A percentile compares a stretch with the other conserved stretches of the same genome.
These are phyloP conservation scores for Pseudorhiza aurosa DNA, from an alignment of 30 jellyfish, hydroid and myxozoan species.

Conservation along the genomic window DNA sequence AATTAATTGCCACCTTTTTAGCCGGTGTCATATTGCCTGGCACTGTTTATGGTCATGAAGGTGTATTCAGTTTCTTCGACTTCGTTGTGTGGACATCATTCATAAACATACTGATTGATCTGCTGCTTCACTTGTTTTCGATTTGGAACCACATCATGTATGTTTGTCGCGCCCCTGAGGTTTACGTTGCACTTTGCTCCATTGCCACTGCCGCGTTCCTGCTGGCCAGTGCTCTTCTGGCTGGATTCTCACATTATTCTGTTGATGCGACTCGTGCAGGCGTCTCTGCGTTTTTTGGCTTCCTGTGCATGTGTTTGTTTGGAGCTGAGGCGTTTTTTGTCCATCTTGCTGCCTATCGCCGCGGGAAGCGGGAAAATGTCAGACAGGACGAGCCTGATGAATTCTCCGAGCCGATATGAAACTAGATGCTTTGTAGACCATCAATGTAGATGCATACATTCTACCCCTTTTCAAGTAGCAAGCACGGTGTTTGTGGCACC, in stretches of 20 bases:
- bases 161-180: slow-evolving; percentile 71
- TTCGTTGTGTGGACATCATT: slow-evolving; percentile 73
- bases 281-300: slow-evolving; percentile 72
- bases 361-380: slow-evolving; percentile 54
- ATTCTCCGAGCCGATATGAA: slow-evolving; percentile 68
- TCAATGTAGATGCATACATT: no score
- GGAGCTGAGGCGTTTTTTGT: slow-evolving; percentile 58
- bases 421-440: no score
- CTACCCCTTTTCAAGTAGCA: no score
- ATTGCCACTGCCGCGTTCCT: slow-evolving; percentile 56
- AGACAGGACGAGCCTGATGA: slow-evolving; percentile 72
- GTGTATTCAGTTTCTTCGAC: slow-evolving; percentile 57
- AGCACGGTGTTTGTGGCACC: no score
- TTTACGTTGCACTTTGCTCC: slow-evolving; percentile 55
- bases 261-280: slow-evolving; percentile 37
- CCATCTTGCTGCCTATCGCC: slow-evolving; percentile 49
- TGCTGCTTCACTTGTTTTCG: slow-evolving; percentile 55
- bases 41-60: slow-evolving; percentile 20
- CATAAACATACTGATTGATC: slow-evolving; percentile 53
- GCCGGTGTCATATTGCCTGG: slow-evolving; percentile 71
- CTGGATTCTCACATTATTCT: slow-evolving; percentile 46
- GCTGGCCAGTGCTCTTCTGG: slow-evolving; percentile 71
- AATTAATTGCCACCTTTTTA: slow-evolving; percentile 37
- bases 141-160: slow-evolving; percentile 54
- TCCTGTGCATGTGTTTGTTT: slow-evolving; percentile 56